phyloP scores from a whole-genome alignment of 1,140 invertebrate genomes.

The Drosophila mojavensis region DNA sequence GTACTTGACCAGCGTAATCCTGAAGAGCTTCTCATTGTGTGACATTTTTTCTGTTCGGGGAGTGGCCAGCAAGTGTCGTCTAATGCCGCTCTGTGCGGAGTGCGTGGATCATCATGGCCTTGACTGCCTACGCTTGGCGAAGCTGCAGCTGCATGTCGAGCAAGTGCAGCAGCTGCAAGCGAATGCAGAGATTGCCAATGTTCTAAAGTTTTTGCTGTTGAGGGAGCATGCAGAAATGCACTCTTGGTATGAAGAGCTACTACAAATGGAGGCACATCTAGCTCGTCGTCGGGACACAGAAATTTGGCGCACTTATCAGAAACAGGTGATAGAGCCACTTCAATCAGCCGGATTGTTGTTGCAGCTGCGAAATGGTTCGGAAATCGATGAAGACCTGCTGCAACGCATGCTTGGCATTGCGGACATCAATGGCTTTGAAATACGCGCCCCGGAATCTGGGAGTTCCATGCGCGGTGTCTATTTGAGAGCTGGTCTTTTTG shows the following conservation, averaged over 20 bases:
- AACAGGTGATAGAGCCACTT: slow-evolving; percentile 85
- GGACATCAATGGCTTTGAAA: slow-evolving; percentile 89
- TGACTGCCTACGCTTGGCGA: slow-evolving; percentile 59
- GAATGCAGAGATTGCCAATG: slow-evolving; percentile 46
- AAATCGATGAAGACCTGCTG: slow-evolving; percentile 85
- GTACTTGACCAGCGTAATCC: neutral
- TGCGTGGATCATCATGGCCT: slow-evolving; percentile 86
- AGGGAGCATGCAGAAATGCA: slow-evolving; percentile 86
- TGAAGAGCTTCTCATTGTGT: slow-evolving; percentile 1
- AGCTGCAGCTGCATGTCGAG: slow-evolving; percentile 33
- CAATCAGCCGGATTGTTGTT: slow-evolving; percentile 43
- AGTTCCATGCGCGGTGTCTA: slow-evolving; percentile 87
- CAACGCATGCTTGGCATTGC: slow-evolving; percentile 88
- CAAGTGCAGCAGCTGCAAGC: slow-evolving; percentile 50
- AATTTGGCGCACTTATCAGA: slow-evolving; percentile 86
- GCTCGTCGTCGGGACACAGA: slow-evolving; percentile 85
- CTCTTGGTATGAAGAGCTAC: slow-evolving; percentile 86
- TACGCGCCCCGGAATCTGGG: slow-evolving; percentile 85
- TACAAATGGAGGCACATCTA: slow-evolving; percentile 87
- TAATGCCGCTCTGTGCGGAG: slow-evolving; percentile 87
- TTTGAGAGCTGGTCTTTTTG: slow-evolving; percentile 87
- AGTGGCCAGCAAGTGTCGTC: slow-evolving; percentile 85
- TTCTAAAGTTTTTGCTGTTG: slow-evolving; percentile 82
- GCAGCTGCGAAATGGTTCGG: slow-evolving; percentile 61
- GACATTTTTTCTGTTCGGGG: slow-evolving; percentile 8